Conservation (phyloP, 1,140 invertebrate genomes). For the Adoxophyes honmai region DNA sequence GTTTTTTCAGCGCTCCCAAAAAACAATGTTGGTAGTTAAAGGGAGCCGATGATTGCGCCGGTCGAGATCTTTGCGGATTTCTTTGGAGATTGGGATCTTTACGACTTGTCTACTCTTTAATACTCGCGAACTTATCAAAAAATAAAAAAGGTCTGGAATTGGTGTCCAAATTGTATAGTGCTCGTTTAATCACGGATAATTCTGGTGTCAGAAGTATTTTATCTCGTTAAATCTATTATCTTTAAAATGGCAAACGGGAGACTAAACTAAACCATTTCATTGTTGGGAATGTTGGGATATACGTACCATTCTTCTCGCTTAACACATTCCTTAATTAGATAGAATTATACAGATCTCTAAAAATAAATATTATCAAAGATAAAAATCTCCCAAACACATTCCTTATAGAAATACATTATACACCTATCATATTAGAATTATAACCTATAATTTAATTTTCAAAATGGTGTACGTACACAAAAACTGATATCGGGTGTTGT, state of each 20-base stretch:
- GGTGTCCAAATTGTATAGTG: background rate
- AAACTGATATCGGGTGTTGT: slow-evolving; percentile 59
- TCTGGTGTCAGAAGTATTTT: no score
- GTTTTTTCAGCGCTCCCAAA: slow-evolving; percentile 44
- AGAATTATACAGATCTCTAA: slow-evolving; percentile 11
- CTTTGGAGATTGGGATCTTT: slow-evolving; percentile 65
- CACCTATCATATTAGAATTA: slow-evolving; percentile 74
- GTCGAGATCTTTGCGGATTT: slow-evolving; percentile 51
- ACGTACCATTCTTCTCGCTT: no score
- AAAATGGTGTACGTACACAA: slow-evolving; percentile 52
- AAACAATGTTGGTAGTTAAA: slow-evolving; percentile 49
- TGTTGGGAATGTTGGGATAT: no score
- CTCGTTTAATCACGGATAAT: no score
- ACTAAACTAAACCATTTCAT: no score
- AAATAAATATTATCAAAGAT: slow-evolving; percentile 45
- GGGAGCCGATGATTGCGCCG: slow-evolving; percentile 31
- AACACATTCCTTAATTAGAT: background rate
- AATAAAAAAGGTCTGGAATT: slow-evolving; percentile 12
- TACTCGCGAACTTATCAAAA: slow-evolving; percentile 13
- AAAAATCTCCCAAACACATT: slow-evolving; percentile 47
- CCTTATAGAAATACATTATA: slow-evolving; percentile 65
- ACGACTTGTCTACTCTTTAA: slow-evolving; percentile 40
- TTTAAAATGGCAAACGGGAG: no score
- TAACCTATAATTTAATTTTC: slow-evolving; percentile 76
- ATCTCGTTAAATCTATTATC: no score